A percentile compares a stretch with the other conserved stretches of the same genome.
phyloP scores from a whole-genome alignment of 2,888 invertebrate genomes.

The Philereme transversata region DNA sequence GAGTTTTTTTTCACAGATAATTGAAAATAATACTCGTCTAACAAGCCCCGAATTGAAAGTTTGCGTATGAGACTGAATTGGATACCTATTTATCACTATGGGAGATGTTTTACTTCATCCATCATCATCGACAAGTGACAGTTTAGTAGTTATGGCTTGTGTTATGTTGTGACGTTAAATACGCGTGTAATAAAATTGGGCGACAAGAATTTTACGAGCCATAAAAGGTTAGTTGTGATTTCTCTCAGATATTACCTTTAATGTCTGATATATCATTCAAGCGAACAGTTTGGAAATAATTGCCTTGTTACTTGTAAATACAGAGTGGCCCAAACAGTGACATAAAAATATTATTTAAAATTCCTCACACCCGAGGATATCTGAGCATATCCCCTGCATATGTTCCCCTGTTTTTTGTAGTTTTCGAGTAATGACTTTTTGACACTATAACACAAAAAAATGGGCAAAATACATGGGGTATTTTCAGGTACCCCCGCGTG shows the following conservation, averaged over 20 bases:
- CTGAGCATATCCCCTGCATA: too few relatives aligned
- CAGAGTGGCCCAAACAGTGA: too few relatives aligned
- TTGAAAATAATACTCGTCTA: background rate
- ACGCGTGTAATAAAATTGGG: constrained; percentile 34
- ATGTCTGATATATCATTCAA: background rate
- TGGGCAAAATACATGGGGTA: too few relatives aligned
- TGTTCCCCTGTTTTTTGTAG: too few relatives aligned
- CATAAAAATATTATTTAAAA: too few relatives aligned
- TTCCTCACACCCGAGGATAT: too few relatives aligned
- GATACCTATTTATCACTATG: constrained; percentile 8
- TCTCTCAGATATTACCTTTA: constrained; percentile 23
- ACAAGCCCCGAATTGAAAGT: background rate
- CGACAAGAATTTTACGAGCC: constrained; percentile 35
- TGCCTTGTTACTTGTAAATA: background rate
- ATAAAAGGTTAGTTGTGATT: constrained; percentile 33
- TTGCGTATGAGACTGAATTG: constrained; percentile 2
- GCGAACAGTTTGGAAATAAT: background rate
- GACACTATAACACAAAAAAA: too few relatives aligned
- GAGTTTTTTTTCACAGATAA: background rate
- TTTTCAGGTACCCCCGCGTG: too few relatives aligned
- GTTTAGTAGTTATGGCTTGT: constrained; percentile 7
- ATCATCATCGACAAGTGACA: constrained; percentile 15
- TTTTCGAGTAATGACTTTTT: too few relatives aligned
- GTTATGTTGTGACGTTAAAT: constrained; percentile 18
- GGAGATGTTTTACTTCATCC: constrained; percentile 2